These are phyloP conservation scores for Pygocentrus nattereri DNA, from an alignment of 2,797 vertebrate species.

Conservation along the genomic window DNA sequence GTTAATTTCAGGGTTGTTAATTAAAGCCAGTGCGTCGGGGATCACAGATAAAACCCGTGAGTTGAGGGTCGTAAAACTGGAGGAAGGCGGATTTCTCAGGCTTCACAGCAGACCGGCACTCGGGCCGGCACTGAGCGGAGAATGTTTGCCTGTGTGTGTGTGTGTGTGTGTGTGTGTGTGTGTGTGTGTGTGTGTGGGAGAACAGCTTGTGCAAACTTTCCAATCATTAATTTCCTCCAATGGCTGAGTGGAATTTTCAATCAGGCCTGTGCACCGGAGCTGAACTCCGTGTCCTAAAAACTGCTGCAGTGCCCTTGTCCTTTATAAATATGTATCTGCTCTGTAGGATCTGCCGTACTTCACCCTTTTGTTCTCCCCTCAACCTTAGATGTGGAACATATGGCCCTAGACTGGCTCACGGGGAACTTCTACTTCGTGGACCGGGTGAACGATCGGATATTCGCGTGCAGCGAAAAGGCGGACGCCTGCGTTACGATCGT, in stretches of 20 bases:
- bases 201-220: constrained; percentile 40
- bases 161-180: not conserved
- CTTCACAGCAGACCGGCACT: not conserved
- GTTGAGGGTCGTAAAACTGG: not conserved
- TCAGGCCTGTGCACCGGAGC: constrained; percentile 4
- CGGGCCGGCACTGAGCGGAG: not conserved
- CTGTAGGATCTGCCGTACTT: not conserved
- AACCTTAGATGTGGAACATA: constrained; percentile 83
- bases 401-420: constrained; percentile 87
- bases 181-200: too few relatives aligned
- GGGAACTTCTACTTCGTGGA: constrained; percentile 88
- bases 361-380: not conserved
- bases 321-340: constrained; percentile 30
- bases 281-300: not conserved
- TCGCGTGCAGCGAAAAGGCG: constrained; percentile 79
- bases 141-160: too few relatives aligned
- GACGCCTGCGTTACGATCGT: constrained; percentile 83
- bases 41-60: not conserved
- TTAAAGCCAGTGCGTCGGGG: not conserved
- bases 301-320: not conserved
- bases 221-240: constrained; percentile 27
- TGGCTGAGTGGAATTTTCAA: constrained; percentile 39
- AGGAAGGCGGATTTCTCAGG: not conserved
- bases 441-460: constrained; percentile 81
- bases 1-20: constrained; percentile 1